Base-by-base conservation (phyloP, 92 coral and sea anemone species). In the Chrysogorgia sp. region DNA sequence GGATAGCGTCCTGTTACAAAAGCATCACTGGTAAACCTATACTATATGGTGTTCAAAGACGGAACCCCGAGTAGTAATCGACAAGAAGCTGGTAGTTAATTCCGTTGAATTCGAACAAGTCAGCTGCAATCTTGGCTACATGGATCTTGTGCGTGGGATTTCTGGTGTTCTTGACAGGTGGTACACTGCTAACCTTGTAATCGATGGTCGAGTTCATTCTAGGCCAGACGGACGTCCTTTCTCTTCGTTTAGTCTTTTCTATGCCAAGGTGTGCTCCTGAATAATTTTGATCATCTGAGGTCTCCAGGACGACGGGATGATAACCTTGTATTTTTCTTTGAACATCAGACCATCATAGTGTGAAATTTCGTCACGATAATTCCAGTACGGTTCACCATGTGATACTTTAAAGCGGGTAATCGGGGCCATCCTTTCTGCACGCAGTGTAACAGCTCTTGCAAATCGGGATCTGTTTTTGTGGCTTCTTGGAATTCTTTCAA, bases 101-200 rank as follows among this genome's bases (percentile, higher is more conserved):
- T 37, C 43, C 43, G 20, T 52, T 52, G 59, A 17, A 52, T 23
- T 52, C 59, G 59, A 52, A 52, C 5, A 52, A 17, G 26, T 52
- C 59, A 23, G 22, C 21, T 23, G 63, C 63, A 12, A 57, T 2
- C 17, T 13, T 57, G 32, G 63, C 85, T n/a, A n/a, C 91, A 88
- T 84, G 17, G 89, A 60, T 77, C 86, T 64, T 89, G 81, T 17
- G 63, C 52, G 63, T 88, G 77, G 82, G 74, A 63, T 23, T 50
- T 76, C 74, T 85, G 90, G 48, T 89, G 65, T 35, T 76, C 84
- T 23, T 84, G 91, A 50, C 88, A 88, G 1, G 88, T 83, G 2
- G 84, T 75, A 25, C n/a, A n/a, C 24, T 21, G n/a, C 22, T 61
- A 10, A 61, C 67, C 22, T 22, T 61, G 35, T 22, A 10, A 10